Evolutionary conservation across 1,140 invertebrate genomes (phyloP).

Genomic region (Nymphalis io): DNA sequence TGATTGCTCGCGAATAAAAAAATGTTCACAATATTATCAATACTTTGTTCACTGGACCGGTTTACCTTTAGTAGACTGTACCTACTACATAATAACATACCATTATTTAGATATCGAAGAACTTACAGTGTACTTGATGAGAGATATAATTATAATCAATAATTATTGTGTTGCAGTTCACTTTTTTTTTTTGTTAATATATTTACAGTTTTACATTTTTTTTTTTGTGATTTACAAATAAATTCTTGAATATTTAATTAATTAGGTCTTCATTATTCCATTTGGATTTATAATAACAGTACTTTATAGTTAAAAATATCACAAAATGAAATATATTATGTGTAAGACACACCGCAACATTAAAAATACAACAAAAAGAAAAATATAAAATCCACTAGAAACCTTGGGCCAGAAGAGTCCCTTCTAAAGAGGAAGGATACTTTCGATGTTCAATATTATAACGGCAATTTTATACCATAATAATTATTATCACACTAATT

Average conservation of each 20-base stretch:
- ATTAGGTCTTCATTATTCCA: slow-evolving; percentile 80
- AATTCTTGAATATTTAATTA: slow-evolving; percentile 81
- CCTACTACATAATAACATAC: slow-evolving; percentile 75
- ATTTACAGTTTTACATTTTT: slow-evolving; percentile 82
- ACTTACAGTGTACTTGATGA: slow-evolving; percentile 78
- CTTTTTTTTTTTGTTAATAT: slow-evolving; percentile 81
- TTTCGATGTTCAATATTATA: slow-evolving; percentile 81
- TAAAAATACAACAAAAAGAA: slow-evolving; percentile 81
- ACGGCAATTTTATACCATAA: slow-evolving; percentile 79
- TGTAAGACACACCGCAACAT: slow-evolving; percentile 81
- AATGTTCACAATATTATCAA: slow-evolving; percentile 80
- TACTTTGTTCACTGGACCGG: slow-evolving; percentile 80
- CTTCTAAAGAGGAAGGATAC: slow-evolving; percentile 81
- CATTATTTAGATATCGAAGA: slow-evolving; percentile 75
- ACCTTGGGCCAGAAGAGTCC: slow-evolving; percentile 78
- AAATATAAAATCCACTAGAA: slow-evolving; percentile 81
- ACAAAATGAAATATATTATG: slow-evolving; percentile 82
- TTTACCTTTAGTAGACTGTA: slow-evolving; percentile 74
- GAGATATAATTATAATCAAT: slow-evolving; percentile 70
- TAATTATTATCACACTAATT: slow-evolving; percentile 80
- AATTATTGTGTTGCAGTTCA: slow-evolving; percentile 78
- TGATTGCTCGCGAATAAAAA: slow-evolving; percentile 80
- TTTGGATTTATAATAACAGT: slow-evolving; percentile 80
- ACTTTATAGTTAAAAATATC: slow-evolving; percentile 82
- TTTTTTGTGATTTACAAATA: slow-evolving; percentile 81